Evolutionary conservation across 2,797 vertebrate species (phyloP).

Genomic region (Galagoides demidoff): DNA sequence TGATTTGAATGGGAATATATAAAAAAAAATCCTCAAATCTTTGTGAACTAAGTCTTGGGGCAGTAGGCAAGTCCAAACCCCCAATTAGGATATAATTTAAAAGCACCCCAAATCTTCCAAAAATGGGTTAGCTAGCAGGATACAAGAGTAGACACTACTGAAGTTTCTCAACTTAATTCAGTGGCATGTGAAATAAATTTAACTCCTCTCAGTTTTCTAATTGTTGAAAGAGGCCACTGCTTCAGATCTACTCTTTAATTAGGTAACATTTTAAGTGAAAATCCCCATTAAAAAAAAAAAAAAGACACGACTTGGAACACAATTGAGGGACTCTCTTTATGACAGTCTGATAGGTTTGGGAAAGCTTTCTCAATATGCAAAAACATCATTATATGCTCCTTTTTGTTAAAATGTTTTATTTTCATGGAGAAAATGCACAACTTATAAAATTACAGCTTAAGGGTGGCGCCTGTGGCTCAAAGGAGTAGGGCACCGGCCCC

Average conservation of each 20-base stretch:
- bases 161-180: conserved; percentile 70
- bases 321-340: conserved; percentile 18
- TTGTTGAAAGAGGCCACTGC: conserved; percentile 78
- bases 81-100: conserved; percentile 77
- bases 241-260: conserved; percentile 80
- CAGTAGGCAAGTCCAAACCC: conserved; percentile 81
- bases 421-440: neutral
- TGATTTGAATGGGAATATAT: conserved; percentile 66
- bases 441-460: neutral
- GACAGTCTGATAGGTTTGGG: neutral
- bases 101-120: conserved; percentile 40
- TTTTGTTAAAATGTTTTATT: conserved; percentile 15
- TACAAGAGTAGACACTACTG: conserved; percentile 56
- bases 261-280: conserved; percentile 52
- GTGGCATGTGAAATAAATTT: conserved; percentile 72
- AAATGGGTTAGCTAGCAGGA: conserved; percentile 63
- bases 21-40: conserved; percentile 57
- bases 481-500: too few species aligned
- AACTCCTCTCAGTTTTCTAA: conserved; percentile 66
- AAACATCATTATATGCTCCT: neutral
- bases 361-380: neutral
- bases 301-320: neutral
- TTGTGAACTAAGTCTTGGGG: conserved; percentile 72
- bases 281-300: neutral
- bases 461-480: too few species aligned